Evolutionary conservation across 2,888 invertebrate genomes (phyloP).

Genomic region (Actias luna): DNA sequence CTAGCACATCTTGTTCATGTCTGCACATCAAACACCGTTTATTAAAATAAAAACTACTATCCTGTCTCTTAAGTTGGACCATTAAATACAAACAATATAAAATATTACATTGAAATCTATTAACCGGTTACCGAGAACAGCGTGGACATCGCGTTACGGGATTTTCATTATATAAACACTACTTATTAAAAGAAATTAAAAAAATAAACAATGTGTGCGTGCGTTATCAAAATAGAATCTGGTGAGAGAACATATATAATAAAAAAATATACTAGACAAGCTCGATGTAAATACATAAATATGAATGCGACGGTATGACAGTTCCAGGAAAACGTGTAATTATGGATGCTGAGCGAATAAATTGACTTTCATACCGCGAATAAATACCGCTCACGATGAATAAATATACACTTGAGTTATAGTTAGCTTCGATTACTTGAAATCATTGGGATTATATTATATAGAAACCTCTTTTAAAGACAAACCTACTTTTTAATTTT

Average conservation of each 20-base stretch:
- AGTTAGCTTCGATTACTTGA: not conserved
- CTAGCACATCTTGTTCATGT: too few relatives aligned
- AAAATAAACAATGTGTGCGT: not conserved
- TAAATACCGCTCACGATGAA: slow-evolving; percentile 20
- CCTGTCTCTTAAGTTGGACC: too few relatives aligned
- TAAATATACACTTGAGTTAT: not conserved
- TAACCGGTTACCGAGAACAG: too few relatives aligned
- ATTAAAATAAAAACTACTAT: too few relatives aligned
- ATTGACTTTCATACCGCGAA: slow-evolving; percentile 24
- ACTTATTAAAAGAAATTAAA: not conserved
- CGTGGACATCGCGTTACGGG: too few relatives aligned
- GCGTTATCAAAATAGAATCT: not conserved
- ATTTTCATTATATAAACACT: too few relatives aligned
- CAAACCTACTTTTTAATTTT: too few relatives aligned
- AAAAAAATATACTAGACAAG: not conserved
- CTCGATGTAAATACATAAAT: slow-evolving; percentile 23
- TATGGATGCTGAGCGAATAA: slow-evolving; percentile 21
- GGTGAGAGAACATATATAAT: not conserved
- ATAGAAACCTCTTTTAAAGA: too few relatives aligned
- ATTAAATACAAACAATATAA: too few relatives aligned
- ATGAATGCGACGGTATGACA: slow-evolving; percentile 23
- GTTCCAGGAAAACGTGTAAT: slow-evolving; percentile 31
- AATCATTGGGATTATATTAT: too few relatives aligned
- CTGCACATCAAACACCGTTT: too few relatives aligned
- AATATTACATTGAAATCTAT: too few relatives aligned